Evolutionary conservation across 37 sponge, comb jelly and placozoan genomes (phyloP).

Genomic region (Spongilla lacustris): DNA sequence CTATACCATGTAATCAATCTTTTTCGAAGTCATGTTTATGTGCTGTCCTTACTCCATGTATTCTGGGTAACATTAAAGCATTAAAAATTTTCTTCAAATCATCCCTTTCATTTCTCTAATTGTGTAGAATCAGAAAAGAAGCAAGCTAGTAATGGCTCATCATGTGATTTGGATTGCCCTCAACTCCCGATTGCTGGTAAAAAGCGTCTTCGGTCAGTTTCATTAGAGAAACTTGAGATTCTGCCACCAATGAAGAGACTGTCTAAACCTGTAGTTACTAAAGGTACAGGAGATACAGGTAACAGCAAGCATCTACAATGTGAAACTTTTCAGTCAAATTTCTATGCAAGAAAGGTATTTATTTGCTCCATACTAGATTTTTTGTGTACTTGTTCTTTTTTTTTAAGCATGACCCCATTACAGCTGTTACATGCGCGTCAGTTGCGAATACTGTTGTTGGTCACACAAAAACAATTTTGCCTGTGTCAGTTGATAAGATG

Average conservation of each 20-base stretch:
- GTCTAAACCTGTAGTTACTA: too few relatives aligned
- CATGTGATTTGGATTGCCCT: too few relatives aligned
- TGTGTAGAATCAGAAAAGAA: too few relatives aligned
- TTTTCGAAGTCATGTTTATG: too few relatives aligned
- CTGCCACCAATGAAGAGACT: neutral
- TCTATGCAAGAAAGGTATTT: neutral
- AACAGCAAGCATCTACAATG: neutral
- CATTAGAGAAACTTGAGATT: constrained; percentile 2
- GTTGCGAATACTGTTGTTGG: neutral
- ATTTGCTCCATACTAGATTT: too few relatives aligned
- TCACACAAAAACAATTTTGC: neutral
- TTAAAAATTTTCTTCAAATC: too few relatives aligned
- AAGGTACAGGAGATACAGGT: too few relatives aligned
- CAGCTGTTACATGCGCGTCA: neutral
- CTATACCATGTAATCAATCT: too few relatives aligned
- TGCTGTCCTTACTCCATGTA: too few relatives aligned
- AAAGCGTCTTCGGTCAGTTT: constrained; percentile 23
- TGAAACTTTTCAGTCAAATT: neutral
- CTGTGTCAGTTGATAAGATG: neutral
- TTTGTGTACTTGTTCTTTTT: neutral
- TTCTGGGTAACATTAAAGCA: too few relatives aligned
- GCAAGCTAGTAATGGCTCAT: too few relatives aligned
- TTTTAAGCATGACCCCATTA: neutral
- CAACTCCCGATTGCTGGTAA: neutral
- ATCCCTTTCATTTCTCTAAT: too few relatives aligned